Evolutionary conservation across 30 jellyfish, hydroid and myxozoan species (phyloP).

Genomic region (Phacellophora camtschatica): DNA sequence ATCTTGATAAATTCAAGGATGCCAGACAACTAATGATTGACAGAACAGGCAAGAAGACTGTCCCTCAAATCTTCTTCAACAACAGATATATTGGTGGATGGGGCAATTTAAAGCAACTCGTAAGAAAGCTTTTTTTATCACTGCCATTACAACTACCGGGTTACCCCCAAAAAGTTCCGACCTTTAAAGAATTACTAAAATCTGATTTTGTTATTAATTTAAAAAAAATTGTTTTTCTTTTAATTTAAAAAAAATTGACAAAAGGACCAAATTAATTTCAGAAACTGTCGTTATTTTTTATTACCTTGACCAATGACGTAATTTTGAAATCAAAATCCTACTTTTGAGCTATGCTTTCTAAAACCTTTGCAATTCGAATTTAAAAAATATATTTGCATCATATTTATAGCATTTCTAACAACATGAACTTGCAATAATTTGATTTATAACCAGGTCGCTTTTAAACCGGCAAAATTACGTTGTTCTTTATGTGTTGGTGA

Average conservation of each 20-base stretch:
- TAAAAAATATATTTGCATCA: too few relatives aligned
- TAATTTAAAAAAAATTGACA: neutral
- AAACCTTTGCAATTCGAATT: too few relatives aligned
- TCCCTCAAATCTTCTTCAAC: constrained; percentile 87
- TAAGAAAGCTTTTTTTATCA: neutral
- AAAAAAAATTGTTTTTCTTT: neutral
- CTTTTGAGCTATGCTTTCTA: too few relatives aligned
- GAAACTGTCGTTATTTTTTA: too few relatives aligned
- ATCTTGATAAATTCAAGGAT: constrained; percentile 50
- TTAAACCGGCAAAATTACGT: too few relatives aligned
- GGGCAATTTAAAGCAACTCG: constrained; percentile 59
- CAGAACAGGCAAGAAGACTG: constrained; percentile 82
- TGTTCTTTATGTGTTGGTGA: too few relatives aligned
- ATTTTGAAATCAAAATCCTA: too few relatives aligned
- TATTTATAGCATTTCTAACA: too few relatives aligned
- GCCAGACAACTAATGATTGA: constrained; percentile 70
- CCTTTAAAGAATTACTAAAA: neutral
- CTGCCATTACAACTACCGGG: neutral
- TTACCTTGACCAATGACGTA: too few relatives aligned
- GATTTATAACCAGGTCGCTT: too few relatives aligned
- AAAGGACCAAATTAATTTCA: too few relatives aligned
- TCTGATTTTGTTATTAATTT: neutral
- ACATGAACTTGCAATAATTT: too few relatives aligned
- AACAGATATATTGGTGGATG: constrained; percentile 81
- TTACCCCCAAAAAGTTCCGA: neutral